Evolutionary conservation across 1,140 invertebrate species (phyloP), one percentile per base, ranked within the genome.

Genomic region (Aphelenchoides avenae): DNA sequence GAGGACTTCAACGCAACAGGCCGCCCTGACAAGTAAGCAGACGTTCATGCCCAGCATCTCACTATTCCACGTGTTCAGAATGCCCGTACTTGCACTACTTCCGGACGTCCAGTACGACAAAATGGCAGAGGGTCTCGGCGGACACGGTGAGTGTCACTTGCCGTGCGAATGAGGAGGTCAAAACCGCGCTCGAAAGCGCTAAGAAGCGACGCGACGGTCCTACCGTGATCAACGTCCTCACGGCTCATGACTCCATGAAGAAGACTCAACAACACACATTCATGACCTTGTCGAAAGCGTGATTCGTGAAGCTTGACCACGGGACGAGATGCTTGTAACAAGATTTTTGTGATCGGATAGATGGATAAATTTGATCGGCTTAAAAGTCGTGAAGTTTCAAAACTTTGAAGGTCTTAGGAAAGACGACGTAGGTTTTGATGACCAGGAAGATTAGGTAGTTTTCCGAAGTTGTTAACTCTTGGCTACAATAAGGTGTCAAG

Each of bases 271-370:
- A 80, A 66, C 24, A 55, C 74, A 85, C 83, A 67, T 93, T 89
- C 89, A 79, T 94, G 2, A 93, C 89, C 0, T 87, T 90, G 79
- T 89, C 89, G 20, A 91, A 91, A 79, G 80, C 89, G 55, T 89
- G 80, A 85, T n/a, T n/a, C n/a, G n/a, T n/a, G n/a, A n/a, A n/a
- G n/a, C n/a, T n/a, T n/a, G n/a, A n/a, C n/a, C n/a, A n/a, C n/a
- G n/a, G n/a, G n/a, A n/a, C n/a, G n/a, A n/a, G n/a, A n/a, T n/a
- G n/a, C n/a, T n/a, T n/a, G n/a, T n/a, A n/a, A n/a, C n/a, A n/a
- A n/a, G n/a, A n/a, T n/a, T n/a, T n/a, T n/a, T n/a, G n/a, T n/a
- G n/a, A n/a, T n/a, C n/a, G n/a, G n/a, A n/a, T n/a, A n/a, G n/a
- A n/a, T n/a, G n/a, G n/a, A n/a, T n/a, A n/a, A n/a, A n/a, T n/a